Evolutionary conservation across 1,140 invertebrate species (phyloP).

Genomic region (Stegodyphus mimosarum): DNA sequence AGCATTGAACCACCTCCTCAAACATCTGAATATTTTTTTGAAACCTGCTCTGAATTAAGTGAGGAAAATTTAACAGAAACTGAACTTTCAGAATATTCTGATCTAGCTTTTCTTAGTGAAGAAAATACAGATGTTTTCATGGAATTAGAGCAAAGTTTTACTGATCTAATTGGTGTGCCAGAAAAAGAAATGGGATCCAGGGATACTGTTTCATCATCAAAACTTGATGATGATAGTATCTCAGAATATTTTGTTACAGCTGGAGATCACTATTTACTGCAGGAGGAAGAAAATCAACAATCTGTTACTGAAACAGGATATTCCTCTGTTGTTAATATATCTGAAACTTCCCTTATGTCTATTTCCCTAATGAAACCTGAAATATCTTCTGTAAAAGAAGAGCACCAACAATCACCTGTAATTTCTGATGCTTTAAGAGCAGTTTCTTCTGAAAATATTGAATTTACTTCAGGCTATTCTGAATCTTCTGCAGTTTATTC

Average conservation of each 20-base stretch:
- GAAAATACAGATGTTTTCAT: neutral
- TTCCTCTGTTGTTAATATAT: too few relatives aligned
- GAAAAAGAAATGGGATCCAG: neutral
- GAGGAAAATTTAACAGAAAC: neutral
- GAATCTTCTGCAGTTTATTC: neutral
- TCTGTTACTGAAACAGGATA: too few relatives aligned
- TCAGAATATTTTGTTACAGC: too few relatives aligned
- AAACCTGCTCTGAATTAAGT: conserved; percentile 10
- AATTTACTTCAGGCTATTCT: neutral
- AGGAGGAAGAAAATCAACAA: too few relatives aligned
- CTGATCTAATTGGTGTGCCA: neutral
- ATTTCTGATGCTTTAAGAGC: too few relatives aligned
- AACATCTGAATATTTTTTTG: conserved; percentile 28
- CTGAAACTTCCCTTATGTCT: too few relatives aligned
- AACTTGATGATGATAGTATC: neutral
- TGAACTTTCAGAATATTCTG: neutral
- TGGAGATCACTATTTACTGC: too few relatives aligned
- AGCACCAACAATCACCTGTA: too few relatives aligned
- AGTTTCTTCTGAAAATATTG: neutral
- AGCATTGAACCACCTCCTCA: neutral
- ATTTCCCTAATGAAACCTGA: too few relatives aligned
- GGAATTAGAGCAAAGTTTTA: too few relatives aligned
- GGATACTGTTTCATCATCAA: conserved; percentile 10
- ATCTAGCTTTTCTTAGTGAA: neutral
- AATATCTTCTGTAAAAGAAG: too few relatives aligned